These are phyloP conservation scores for Tichodroma muraria DNA, from an alignment of 2,113 vertebrate genomes.

Conservation along the genomic window DNA sequence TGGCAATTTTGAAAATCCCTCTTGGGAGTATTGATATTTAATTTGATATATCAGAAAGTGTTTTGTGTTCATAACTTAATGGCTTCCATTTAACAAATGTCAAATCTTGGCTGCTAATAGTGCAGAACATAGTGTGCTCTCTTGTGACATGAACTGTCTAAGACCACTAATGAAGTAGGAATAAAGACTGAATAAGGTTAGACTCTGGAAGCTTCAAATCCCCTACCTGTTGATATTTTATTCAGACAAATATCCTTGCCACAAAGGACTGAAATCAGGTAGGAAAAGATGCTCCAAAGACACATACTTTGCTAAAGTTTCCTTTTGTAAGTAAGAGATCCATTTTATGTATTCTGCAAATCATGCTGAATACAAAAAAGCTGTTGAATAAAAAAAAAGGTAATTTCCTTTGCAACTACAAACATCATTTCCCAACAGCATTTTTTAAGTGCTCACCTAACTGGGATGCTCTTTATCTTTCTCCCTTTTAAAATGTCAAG, in stretches of 20 bases:
- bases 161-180: background rate
- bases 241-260: background rate
- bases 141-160: background rate
- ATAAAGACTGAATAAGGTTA: background rate
- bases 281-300: background rate
- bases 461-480: slow-evolving; percentile 31
- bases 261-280: background rate
- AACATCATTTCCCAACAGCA: slow-evolving; percentile 21
- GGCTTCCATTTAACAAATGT: slow-evolving; percentile 26
- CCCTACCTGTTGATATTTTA: slow-evolving; percentile 6
- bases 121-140: background rate
- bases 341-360: background rate
- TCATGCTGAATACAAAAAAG: background rate
- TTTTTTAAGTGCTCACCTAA: slow-evolving; percentile 29
- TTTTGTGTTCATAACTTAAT: slow-evolving; percentile 2
- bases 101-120: background rate
- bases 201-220: background rate
- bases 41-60: background rate
- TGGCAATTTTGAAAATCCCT: background rate
- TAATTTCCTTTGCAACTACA: slow-evolving; percentile 8
- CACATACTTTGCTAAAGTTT: background rate
- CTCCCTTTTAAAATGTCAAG: slow-evolving; percentile 51
- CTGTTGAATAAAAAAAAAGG: background rate
- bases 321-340: background rate
- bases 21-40: background rate